Conservation (phyloP, 2,888 invertebrate species). For the Dryomyza anilis region DNA sequence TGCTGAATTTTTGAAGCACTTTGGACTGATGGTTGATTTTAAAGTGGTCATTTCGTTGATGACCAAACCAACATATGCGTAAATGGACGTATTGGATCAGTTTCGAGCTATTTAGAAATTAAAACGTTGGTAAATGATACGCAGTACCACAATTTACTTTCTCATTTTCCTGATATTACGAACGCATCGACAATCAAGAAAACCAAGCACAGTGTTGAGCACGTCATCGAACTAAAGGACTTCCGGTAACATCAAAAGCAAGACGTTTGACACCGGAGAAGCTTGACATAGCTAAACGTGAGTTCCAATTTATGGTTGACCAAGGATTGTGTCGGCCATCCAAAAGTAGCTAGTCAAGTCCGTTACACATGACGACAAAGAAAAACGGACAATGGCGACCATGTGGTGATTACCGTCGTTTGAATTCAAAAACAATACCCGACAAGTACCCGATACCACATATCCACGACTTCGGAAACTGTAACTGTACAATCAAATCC, state of each 20-base stretch:
- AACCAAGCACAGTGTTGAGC: background rate
- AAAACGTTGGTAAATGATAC: background rate
- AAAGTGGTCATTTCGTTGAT: background rate
- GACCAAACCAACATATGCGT: background rate
- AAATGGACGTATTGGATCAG: constrained; percentile 29
- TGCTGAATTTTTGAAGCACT: background rate
- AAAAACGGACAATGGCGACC: background rate
- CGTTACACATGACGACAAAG: constrained; percentile 1
- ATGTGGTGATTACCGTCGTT: constrained; percentile 8
- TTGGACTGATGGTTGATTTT: background rate
- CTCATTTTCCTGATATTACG: background rate
- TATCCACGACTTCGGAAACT: constrained; percentile 38
- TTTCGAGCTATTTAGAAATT: constrained; percentile 12
- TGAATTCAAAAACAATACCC: constrained; percentile 20
- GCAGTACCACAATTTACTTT: background rate
- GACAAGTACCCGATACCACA: constrained; percentile 3
- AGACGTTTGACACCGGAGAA: constrained; percentile 6
- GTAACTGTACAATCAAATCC: constrained; percentile 37
- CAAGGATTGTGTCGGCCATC: constrained; percentile 21
- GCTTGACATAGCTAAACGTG: constrained; percentile 2
- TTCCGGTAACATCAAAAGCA: constrained; percentile 1
- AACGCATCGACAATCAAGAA: background rate
- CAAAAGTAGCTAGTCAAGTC: constrained; percentile 25
- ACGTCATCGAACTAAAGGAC: constrained; percentile 10
- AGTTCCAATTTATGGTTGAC: background rate